Evolutionary conservation across 2,888 invertebrate genomes (phyloP).

Genomic region (Keiferia lycopersicella): DNA sequence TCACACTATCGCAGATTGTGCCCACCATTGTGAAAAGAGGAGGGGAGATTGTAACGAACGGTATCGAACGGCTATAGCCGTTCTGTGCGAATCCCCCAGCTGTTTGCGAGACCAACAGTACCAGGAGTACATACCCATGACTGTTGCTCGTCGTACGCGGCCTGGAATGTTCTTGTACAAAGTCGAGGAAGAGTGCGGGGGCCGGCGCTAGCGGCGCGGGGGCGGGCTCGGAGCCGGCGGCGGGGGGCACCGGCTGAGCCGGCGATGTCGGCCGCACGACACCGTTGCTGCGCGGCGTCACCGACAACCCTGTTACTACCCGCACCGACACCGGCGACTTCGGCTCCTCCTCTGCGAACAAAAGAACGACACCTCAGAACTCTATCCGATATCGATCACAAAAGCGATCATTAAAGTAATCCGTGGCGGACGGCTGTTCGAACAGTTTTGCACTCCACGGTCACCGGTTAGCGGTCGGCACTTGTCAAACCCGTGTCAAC

Average conservation of each 20-base stretch:
- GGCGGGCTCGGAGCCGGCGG: constrained; percentile 38
- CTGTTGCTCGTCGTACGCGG: constrained; percentile 71
- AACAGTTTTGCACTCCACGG: constrained; percentile 25
- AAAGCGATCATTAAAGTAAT: constrained; percentile 52
- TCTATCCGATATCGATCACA: constrained; percentile 27
- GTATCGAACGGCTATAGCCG: neutral
- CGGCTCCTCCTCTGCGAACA: constrained; percentile 77
- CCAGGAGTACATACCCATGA: constrained; percentile 74
- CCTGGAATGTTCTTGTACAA: constrained; percentile 80
- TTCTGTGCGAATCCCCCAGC: constrained; percentile 56
- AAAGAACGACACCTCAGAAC: constrained; percentile 45
- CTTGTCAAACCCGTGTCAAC: constrained; percentile 76
- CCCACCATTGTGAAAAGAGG: neutral
- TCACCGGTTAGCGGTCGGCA: constrained; percentile 49
- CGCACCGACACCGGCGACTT: constrained; percentile 71
- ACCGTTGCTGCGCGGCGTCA: constrained; percentile 67
- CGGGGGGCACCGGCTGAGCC: constrained; percentile 40
- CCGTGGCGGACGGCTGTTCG: constrained; percentile 19
- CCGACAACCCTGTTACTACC: constrained; percentile 64
- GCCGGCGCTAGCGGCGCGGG: constrained; percentile 45
- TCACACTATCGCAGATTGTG: too few relatives aligned
- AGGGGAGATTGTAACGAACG: neutral
- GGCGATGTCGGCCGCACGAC: constrained; percentile 52
- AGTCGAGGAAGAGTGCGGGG: constrained; percentile 66
- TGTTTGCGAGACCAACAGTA: constrained; percentile 65